Conservation (phyloP, 2,113 vertebrate species). For the Nipponia nippon region DNA sequence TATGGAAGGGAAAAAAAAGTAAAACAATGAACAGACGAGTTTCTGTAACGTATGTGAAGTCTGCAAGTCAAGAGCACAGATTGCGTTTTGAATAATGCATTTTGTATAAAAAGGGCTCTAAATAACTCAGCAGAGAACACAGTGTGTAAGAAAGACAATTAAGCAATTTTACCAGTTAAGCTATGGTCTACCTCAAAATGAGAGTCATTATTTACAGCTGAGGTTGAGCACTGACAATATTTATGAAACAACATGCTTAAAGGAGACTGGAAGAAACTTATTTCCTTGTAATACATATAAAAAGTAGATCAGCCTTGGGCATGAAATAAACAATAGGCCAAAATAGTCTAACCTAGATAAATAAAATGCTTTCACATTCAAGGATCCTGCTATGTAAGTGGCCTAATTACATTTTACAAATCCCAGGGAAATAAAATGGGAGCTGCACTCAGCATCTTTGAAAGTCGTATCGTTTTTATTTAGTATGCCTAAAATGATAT, state of each 20-base stretch:
- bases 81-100: conserved; percentile 47
- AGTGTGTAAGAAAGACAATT: conserved; percentile 30
- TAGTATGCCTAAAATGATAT: background rate
- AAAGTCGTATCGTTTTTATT: background rate
- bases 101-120: conserved; percentile 30
- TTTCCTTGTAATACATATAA: background rate
- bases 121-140: conserved; percentile 27
- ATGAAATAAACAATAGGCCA: conserved; percentile 8
- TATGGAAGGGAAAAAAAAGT: background rate
- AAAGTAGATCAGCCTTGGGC: background rate
- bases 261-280: background rate
- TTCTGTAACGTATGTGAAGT: background rate
- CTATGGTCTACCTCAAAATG: conserved; percentile 1
- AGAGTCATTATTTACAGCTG: conserved; percentile 1
- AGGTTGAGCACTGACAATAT: background rate
- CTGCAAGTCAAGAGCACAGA: conserved; percentile 35
- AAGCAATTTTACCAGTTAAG: conserved; percentile 22
- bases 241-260: background rate
- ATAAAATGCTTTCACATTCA: background rate
- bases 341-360: conserved; percentile 28
- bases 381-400: background rate
- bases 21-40: background rate
- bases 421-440: background rate
- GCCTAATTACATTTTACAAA: background rate
- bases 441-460: background rate